phyloP scores from a whole-genome alignment of 2,113 vertebrate species.

The Larimichthys polyactis region DNA sequence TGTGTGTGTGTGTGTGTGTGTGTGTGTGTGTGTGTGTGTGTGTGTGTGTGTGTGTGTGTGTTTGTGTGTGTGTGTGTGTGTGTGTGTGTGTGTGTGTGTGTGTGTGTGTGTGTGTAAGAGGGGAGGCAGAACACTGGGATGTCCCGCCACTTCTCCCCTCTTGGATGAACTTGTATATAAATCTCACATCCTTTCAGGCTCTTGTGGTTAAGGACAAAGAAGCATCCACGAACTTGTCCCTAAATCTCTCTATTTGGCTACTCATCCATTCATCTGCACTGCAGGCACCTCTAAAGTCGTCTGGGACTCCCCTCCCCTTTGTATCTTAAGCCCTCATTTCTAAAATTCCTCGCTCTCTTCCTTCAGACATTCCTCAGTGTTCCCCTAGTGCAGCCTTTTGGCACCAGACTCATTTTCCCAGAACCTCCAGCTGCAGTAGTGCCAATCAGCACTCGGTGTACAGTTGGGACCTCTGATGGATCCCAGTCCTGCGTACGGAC shows the following conservation, averaged over 20 bases:
- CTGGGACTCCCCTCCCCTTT: constrained; percentile 48
- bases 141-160: constrained; percentile 42
- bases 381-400: constrained; percentile 75
- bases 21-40: constrained; percentile 2
- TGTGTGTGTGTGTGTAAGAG: constrained; percentile 33
- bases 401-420: constrained; percentile 77
- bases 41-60: constrained; percentile 30
- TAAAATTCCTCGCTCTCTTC: constrained; percentile 70
- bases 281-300: constrained; percentile 56
- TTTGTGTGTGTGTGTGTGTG: constrained; percentile 38
- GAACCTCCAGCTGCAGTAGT: constrained; percentile 66
- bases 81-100: constrained; percentile 35
- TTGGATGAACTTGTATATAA: constrained; percentile 59
- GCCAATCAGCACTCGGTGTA: constrained; percentile 43
- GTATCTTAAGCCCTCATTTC: constrained; percentile 53
- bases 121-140: constrained; percentile 24
- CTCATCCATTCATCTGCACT: constrained; percentile 59
- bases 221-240: constrained; percentile 25
- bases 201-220: constrained; percentile 60
- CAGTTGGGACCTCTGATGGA: constrained; percentile 1
- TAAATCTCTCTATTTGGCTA: constrained; percentile 42
- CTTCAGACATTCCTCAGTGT: constrained; percentile 80
- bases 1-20: constrained; percentile 31
- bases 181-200: constrained; percentile 54
- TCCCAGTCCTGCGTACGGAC: neutral